Base-by-base conservation (phyloP, 2,797 vertebrate species). In the Bradypodion pumilum region DNA sequence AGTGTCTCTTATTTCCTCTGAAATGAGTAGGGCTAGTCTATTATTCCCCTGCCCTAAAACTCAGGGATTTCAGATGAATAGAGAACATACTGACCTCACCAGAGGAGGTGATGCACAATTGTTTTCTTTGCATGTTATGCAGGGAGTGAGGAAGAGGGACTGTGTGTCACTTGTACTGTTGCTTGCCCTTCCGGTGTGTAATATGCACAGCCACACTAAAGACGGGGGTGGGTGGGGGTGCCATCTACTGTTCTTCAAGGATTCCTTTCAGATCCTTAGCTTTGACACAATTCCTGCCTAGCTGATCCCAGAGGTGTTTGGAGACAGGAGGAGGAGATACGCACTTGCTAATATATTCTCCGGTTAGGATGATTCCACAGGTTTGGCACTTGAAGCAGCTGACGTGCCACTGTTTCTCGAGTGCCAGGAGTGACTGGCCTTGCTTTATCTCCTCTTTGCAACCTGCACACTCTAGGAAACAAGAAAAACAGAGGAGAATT, bases 291-390 rank as follows among this genome's bases (percentile, higher is more conserved):
- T 69, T 62, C 19, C 60, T 46, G 59, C n/a, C 21, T 37, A 3
- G 37, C 1, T 63, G 8, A 68, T 35, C 27, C 37, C 44, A 2
- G 23, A 59, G 25, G 19, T 46, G 70, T 35, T 6, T 35, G 15
- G 56, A 46, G 68, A 25, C 0, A 1, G 83, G 35, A 1, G 85
- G 1, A 0, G 23, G 2, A 72, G 21, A 79, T 56, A 97, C 98
- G 95, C 92, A 99, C 98, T 99, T 99, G 98, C 98, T 99, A 96
- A 99, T 99, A 95, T 99, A 99, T 92, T 99, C 98, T 89, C 98
- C 98, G 0, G 98, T 99, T 91, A 99, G 97, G 90, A 98, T 97
- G 95, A 98, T 95, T 73, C 97, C 97, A 56, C 98, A 99, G 4
- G 98, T 99, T 94, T 97, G 98, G 96, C 98, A 99, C 94, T 98